Evolutionary conservation across 2,113 vertebrate genomes (phyloP).

Genomic region (Crotophaga sulcirostris): DNA sequence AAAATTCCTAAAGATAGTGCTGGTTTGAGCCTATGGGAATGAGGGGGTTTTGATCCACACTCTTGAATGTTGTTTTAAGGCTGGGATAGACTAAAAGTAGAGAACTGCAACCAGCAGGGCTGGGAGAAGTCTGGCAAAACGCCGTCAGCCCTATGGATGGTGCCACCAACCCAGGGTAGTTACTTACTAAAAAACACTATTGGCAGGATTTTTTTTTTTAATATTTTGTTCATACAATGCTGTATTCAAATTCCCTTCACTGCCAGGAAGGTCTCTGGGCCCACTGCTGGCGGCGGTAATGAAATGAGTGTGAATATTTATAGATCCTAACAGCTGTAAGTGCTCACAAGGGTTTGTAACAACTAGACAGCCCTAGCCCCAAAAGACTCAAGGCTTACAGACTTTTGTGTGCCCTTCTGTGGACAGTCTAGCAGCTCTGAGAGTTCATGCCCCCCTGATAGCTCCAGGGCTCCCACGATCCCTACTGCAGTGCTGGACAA

Average conservation of each 20-base stretch:
- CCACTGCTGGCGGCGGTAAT: not conserved
- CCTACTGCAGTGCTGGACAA: not conserved
- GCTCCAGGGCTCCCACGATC: not conserved
- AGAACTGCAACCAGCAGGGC: not conserved
- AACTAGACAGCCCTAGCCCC: not conserved
- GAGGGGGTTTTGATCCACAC: not conserved
- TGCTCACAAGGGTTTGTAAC: not conserved
- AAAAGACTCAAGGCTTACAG: not conserved
- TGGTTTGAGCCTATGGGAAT: not conserved
- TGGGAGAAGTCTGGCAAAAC: not conserved
- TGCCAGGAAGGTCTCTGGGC: not conserved
- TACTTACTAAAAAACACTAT: not conserved
- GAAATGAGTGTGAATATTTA: not conserved
- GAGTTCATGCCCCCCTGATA: accelerated
- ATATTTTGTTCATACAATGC: not conserved
- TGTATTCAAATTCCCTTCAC: not conserved
- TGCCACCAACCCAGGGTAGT: not conserved
- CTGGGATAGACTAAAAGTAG: not conserved
- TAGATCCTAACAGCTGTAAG: not conserved
- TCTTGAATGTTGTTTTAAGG: slow-evolving; percentile 13
- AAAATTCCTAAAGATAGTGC: not conserved
- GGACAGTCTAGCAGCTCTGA: not conserved
- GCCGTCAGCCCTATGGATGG: not conserved
- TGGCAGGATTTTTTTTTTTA: not conserved
- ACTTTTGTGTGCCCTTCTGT: not conserved